Base-by-base conservation (phyloP, 2,888 invertebrate species). In the Entomobrya proxima region DNA sequence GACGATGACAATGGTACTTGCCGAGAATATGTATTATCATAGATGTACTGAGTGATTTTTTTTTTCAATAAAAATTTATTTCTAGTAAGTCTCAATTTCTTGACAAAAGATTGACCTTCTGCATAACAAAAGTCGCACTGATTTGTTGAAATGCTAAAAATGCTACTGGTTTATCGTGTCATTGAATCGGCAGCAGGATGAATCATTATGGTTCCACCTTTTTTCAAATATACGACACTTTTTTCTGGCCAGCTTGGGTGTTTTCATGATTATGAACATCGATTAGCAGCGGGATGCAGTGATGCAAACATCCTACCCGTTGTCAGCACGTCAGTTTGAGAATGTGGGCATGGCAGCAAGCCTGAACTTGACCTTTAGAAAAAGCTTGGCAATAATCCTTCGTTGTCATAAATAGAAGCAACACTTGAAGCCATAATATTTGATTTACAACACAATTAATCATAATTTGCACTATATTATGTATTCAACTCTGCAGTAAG, bases 321-420 rank as follows among this genome's bases (percentile, higher is more conserved):
- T 77, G 55, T 75, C 77, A 61, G 37, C 77, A 82, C 76, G 82
- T 55, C 75, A 82, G 79, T 40, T 32, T 13, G 40, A 81, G 50
- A 82, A 58, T 78, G 82, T 86, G 81, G 72, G 86, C 58, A 85
- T 69, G 67, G 76, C 55, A 64, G 76, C 47, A 69, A 37, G 81
- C 44, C 61, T 78, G 86, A 82, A 86, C 86, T 86, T 86, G 86
- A 82, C 86, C 86, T 86, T 86, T 67, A 58, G 55, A 77, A 15
- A 32, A n/a, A 58, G 27, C 58, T n/a, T 13, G 5, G 35, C 44
- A 32, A 67, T 58, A 21, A 75, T 85, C 85, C 80, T 86, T 86
- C 85, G 69, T 76, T 80, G 85, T 85, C 85, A 37, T 7, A 24
- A 67, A n/a, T 40, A 76, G 32, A 50, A 27, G 32, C n/a, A 35